These are phyloP conservation scores for Heliconius hewitsoni DNA, from an alignment of 1,140 invertebrate species.

Conservation along the genomic window DNA sequence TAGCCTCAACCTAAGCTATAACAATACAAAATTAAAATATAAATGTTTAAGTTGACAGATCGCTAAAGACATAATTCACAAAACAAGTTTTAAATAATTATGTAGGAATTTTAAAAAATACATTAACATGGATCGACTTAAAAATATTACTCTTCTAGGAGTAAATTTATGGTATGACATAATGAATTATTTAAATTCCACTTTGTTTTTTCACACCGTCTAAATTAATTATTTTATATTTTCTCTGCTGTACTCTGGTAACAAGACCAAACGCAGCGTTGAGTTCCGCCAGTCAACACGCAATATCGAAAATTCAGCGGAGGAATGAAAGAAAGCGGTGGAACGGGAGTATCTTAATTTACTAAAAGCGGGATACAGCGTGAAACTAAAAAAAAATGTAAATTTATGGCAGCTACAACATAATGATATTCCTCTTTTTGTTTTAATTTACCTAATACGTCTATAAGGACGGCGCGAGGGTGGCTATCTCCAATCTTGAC, in stretches of 20 bases:
- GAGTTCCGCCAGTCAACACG: no score
- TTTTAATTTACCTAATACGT: constrained; percentile 21
- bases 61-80: background rate
- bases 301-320: no score
- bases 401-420: background rate
- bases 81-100: background rate
- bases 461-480: constrained; percentile 37
- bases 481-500: constrained; percentile 61
- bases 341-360: no score
- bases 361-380: no score
- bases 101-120: constrained; percentile 7
- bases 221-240: no score
- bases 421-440: constrained; percentile 10
- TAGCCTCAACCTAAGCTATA: background rate
- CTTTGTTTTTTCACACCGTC: background rate
- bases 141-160: background rate
- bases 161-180: background rate
- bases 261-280: no score
- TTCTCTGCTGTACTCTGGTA: no score
- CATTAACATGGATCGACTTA: background rate
- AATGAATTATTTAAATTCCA: background rate
- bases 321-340: no score
- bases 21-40: constrained; percentile 3
- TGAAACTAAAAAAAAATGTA: background rate
- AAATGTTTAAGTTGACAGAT: background rate